Conservation (phyloP, 2,113 vertebrate species). For the Megaceryle maxima region DNA sequence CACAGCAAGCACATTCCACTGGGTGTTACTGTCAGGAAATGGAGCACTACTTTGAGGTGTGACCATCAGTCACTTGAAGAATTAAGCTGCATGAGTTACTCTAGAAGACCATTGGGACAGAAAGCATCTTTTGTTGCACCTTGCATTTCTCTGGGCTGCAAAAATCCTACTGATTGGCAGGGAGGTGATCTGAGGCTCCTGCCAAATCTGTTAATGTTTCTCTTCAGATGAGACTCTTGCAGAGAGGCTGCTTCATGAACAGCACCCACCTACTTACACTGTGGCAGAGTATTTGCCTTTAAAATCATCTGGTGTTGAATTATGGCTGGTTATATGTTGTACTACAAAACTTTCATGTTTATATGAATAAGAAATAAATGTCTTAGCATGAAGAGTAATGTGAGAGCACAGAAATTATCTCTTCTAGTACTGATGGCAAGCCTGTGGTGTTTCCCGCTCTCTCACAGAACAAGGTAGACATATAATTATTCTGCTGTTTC, state of each 20-base stretch:
- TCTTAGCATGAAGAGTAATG: neutral
- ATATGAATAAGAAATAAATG: neutral
- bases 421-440: neutral
- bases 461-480: neutral
- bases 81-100: neutral
- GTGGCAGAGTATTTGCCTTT: neutral
- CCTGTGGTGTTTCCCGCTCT: neutral
- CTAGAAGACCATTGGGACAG: neutral
- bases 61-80: neutral
- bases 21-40: neutral
- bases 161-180: neutral
- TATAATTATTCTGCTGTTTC: neutral
- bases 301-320: neutral
- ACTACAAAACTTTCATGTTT: neutral
- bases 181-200: neutral
- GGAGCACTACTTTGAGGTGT: neutral
- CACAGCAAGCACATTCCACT: fast-evolving
- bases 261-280: neutral
- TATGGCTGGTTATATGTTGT: neutral
- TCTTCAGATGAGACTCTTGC: neutral
- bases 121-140: neutral
- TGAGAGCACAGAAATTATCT: neutral
- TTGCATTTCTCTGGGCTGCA: neutral
- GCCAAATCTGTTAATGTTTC: neutral
- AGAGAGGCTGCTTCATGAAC: neutral